phyloP scores from a whole-genome alignment of 2,113 vertebrate genomes.

The Brachyhypopomus occidentalis region DNA sequence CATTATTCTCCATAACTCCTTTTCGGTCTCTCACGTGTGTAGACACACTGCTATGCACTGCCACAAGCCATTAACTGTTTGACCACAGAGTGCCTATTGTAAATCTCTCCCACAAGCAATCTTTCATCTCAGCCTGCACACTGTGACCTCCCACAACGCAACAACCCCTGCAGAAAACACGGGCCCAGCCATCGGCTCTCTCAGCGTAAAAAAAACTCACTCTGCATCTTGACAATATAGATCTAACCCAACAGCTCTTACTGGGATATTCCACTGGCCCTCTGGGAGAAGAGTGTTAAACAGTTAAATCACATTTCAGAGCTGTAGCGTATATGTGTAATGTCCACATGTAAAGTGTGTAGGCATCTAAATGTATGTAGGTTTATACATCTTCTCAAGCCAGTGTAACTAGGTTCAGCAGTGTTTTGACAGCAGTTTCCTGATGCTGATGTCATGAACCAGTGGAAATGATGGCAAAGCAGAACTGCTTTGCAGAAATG shows the following conservation, averaged over 20 bases:
- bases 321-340: background rate
- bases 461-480: slow-evolving; percentile 29
- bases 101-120: slow-evolving; percentile 53
- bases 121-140: slow-evolving; percentile 42
- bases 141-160: slow-evolving; percentile 36
- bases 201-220: background rate
- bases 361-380: background rate
- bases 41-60: slow-evolving; percentile 35
- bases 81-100: slow-evolving; percentile 50
- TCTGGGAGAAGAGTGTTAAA: background rate
- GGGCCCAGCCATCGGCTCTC: slow-evolving; percentile 24
- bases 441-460: slow-evolving; percentile 31
- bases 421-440: slow-evolving; percentile 25
- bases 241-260: background rate
- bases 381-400: slow-evolving; percentile 4
- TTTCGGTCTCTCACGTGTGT: slow-evolving; percentile 29
- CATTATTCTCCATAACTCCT: background rate
- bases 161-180: slow-evolving; percentile 32
- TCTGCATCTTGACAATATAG: background rate
- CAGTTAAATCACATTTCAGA: background rate
- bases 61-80: slow-evolving; percentile 56
- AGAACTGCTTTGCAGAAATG: slow-evolving; percentile 18
- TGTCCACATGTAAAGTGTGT: slow-evolving; percentile 2
- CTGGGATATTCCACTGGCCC: background rate
- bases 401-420: slow-evolving; percentile 4